Base-by-base conservation (phyloP, 2,888 invertebrate species). In the Spisula solida region DNA sequence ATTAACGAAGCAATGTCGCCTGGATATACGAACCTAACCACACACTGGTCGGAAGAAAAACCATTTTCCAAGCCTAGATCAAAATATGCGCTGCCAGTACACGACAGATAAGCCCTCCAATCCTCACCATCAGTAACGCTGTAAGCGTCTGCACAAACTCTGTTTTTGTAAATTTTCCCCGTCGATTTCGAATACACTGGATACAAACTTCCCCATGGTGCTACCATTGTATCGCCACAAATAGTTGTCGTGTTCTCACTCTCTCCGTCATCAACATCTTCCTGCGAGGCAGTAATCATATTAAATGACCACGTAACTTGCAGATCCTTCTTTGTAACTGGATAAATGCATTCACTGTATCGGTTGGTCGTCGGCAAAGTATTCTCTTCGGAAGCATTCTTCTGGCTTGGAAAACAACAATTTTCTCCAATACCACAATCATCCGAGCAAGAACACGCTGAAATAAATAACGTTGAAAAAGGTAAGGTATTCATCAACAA, bases 371-470 rank as follows among this genome's bases (percentile, higher is more conserved):
- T 25, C 6, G 6, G 25, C 60, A 25, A 25, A 5, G 25, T 4
- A 66, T 2, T 66, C 8, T 25, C n/a, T 0, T 66, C 60, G 0
- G 25, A 47, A 60, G 66, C 25, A 82, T 66, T 47, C 41, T 70
- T 41, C 70, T 25, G 5, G 70, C 47, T 70, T 12, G 66, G 66
- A 47, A 82, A 31, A 48, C 66, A 66, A 29, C 34, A 47, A 25
- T 82, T 82, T 12, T n/a, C 31, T 70, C 41, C 31, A 70, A 47
- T 47, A 48, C 66, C 47, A 25, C 48, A 25, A 70, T 66, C 47
- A 41, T 25, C 25, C 66, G 70, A 31, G 82, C 82, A 82, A 34
- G 82, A 82, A 70, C 82, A 82, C n/a, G 25, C 66, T 82, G 66
- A 82, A 66, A 66, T 66, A 25, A 20, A 56, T 41, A n/a, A n/a